These are phyloP conservation scores for Globodera rostochiensis DNA, from an alignment of 1,140 invertebrate genomes.

Conservation along the genomic window DNA sequence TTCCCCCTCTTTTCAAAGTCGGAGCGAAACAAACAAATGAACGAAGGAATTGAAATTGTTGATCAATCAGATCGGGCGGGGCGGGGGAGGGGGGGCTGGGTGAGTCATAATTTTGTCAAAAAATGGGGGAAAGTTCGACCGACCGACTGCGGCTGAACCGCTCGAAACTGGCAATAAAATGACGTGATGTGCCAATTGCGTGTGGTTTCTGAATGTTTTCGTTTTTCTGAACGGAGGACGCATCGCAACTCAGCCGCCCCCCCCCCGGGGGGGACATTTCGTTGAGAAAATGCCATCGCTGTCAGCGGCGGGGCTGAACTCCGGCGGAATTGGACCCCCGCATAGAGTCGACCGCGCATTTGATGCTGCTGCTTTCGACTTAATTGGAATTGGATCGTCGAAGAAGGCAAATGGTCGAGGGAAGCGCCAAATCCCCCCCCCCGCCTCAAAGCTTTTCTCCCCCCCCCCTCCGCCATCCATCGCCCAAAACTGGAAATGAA, in stretches of 20 bases:
- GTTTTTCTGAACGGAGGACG: neutral
- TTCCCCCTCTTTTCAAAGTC: neutral
- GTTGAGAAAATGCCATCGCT: neutral
- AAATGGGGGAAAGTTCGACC: too few relatives aligned
- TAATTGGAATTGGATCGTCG: constrained; percentile 14
- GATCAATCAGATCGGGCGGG: neutral
- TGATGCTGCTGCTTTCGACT: constrained; percentile 2
- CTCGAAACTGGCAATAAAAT: neutral
- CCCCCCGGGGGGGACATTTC: neutral
- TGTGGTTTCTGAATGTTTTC: neutral
- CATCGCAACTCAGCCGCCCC: too few relatives aligned
- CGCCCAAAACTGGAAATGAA: constrained; percentile 15
- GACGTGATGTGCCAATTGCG: neutral
- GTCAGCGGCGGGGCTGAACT: too few relatives aligned
- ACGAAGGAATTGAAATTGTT: neutral
- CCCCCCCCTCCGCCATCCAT: neutral
- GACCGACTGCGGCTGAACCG: neutral
- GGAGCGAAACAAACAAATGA: neutral
- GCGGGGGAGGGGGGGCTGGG: too few relatives aligned
- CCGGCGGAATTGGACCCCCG: neutral
- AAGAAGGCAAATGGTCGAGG: neutral
- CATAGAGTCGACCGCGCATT: neutral
- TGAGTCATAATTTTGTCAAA: neutral
- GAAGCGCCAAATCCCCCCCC: neutral
- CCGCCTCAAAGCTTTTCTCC: neutral